Conservation (phyloP, 2,113 vertebrate genomes). For the Fulica atra region DNA sequence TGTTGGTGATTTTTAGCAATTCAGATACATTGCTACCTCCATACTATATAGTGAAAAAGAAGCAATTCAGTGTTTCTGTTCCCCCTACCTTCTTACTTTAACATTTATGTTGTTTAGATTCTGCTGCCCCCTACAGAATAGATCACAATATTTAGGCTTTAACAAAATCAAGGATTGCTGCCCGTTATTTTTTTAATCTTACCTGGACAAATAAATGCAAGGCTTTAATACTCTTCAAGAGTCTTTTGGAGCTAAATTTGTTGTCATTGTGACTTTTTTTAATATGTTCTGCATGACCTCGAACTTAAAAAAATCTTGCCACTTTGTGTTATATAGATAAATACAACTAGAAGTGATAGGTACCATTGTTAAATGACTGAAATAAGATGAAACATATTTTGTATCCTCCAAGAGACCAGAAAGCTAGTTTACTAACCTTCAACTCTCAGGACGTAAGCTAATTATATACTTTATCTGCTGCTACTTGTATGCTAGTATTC, state of each 20-base stretch:
- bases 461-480: not conserved
- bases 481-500: not conserved
- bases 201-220: not conserved
- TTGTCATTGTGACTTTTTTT: not conserved
- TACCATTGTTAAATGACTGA: not conserved
- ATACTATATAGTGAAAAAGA: slow-evolving; percentile 11
- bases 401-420: not conserved
- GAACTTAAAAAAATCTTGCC: not conserved
- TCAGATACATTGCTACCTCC: slow-evolving; percentile 13
- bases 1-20: slow-evolving; percentile 64
- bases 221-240: not conserved
- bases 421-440: not conserved
- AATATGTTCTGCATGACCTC: not conserved
- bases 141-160: not conserved
- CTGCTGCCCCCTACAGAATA: slow-evolving; percentile 75
- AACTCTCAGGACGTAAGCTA: not conserved
- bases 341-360: not conserved
- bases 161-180: not conserved
- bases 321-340: not conserved
- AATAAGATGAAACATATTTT: not conserved
- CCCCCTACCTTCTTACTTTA: not conserved
- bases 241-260: not conserved
- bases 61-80: slow-evolving; percentile 21
- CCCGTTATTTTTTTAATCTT: not conserved
- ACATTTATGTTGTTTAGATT: slow-evolving; percentile 67